A percentile compares a stretch with the other conserved stretches of the same genome.
phyloP scores from a whole-genome alignment of 2,888 invertebrate genomes.

The Yponomeuta plumbellus region DNA sequence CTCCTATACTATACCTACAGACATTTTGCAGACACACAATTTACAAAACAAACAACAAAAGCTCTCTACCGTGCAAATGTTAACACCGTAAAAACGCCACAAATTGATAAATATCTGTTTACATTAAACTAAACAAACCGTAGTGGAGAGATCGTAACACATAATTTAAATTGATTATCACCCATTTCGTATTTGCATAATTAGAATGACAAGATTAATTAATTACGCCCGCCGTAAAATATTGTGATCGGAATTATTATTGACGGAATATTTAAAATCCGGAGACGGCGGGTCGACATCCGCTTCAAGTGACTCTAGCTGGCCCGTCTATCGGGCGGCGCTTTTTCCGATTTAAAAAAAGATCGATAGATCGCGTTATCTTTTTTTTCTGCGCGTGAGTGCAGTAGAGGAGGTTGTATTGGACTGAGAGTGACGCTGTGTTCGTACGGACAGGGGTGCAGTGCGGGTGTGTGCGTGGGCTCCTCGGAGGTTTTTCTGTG shows the following conservation, averaged over 20 bases:
- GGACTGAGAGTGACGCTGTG: slow-evolving; percentile 72
- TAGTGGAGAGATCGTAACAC: slow-evolving; percentile 49
- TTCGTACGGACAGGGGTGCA: slow-evolving; percentile 54
- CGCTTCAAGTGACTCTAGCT: slow-evolving; percentile 58
- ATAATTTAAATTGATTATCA: slow-evolving; percentile 69
- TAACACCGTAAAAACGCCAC: slow-evolving; percentile 63
- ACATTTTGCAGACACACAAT: slow-evolving; percentile 43
- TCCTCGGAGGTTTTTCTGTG: slow-evolving; percentile 48
- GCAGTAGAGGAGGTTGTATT: slow-evolving; percentile 74
- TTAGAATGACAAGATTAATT: slow-evolving; percentile 71
- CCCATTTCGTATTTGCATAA: slow-evolving; percentile 70
- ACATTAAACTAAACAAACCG: slow-evolving; percentile 63
- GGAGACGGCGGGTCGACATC: slow-evolving; percentile 61
- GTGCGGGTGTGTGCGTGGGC: slow-evolving; percentile 54
- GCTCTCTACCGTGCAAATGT: slow-evolving; percentile 39
- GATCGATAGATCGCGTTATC: slow-evolving; percentile 73
- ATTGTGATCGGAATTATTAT: slow-evolving; percentile 52
- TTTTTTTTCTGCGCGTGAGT: slow-evolving; percentile 75
- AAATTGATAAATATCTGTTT: slow-evolving; percentile 64
- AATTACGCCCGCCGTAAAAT: slow-evolving; percentile 65
- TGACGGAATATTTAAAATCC: slow-evolving; percentile 24
- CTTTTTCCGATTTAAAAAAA: slow-evolving; percentile 69
- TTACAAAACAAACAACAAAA: slow-evolving; percentile 41
- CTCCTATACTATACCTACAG: slow-evolving; percentile 31
- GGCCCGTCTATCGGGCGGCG: slow-evolving; percentile 52